Evolutionary conservation across 2,888 invertebrate genomes (phyloP).

Genomic region (Bursaphelenchus okinawaensis): DNA sequence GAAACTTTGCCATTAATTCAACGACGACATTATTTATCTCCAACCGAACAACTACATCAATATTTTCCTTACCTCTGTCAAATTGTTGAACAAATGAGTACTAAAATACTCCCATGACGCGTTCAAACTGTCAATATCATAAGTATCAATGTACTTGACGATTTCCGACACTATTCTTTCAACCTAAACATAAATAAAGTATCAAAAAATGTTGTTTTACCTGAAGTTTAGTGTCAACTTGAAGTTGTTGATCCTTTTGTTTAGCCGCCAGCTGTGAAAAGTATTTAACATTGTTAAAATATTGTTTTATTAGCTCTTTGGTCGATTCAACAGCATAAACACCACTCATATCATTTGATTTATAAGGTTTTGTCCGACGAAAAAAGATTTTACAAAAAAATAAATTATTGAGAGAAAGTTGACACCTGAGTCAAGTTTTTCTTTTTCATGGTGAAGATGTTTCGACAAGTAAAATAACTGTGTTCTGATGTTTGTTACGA

Average conservation of each 20-base stretch:
- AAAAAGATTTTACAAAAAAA: no score
- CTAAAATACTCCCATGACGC: constrained; percentile 43
- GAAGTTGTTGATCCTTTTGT: constrained; percentile 4
- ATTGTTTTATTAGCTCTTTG: constrained; percentile 9
- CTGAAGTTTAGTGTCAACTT: constrained; percentile 8
- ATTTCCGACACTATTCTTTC: constrained; percentile 44
- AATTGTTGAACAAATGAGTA: constrained; percentile 35
- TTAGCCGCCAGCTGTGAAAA: neutral
- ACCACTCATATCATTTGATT: neutral
- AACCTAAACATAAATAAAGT: constrained; percentile 26
- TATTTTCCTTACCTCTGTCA: constrained; percentile 35
- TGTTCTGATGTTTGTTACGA: no score
- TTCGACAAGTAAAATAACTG: no score
- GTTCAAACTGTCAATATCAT: constrained; percentile 36
- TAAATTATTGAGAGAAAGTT: no score
- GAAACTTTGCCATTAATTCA: no score
- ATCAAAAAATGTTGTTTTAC: neutral
- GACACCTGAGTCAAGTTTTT: no score
- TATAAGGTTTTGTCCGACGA: no score
- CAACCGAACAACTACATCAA: no score
- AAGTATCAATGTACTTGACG: constrained; percentile 38
- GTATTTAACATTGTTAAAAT: neutral
- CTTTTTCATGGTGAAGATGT: no score
- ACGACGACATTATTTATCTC: no score
- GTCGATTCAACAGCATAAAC: neutral